Evolutionary conservation across 2,888 invertebrate genomes (phyloP).

Genomic region (Uloborus plumipes): DNA sequence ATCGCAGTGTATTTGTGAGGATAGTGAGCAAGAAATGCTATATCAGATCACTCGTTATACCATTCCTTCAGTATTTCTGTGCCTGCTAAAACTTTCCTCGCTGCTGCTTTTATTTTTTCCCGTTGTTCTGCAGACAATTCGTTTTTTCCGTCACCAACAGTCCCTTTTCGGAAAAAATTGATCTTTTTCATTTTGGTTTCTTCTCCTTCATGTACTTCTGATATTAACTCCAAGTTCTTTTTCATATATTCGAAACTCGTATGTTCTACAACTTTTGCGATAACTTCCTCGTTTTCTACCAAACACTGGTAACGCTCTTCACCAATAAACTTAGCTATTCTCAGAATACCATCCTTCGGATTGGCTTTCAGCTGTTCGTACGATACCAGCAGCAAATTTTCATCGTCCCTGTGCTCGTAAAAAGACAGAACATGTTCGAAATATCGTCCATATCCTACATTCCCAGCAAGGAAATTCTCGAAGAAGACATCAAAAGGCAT

Average conservation of each 20-base stretch:
- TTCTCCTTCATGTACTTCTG: neutral
- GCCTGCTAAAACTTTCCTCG: constrained; percentile 9
- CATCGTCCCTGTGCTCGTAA: constrained; percentile 4
- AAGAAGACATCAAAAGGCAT: constrained; percentile 12
- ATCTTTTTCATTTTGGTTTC: neutral
- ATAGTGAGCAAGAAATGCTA: neutral
- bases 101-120: neutral
- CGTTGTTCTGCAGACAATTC: neutral
- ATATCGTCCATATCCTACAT: constrained; percentile 29
- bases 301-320: constrained; percentile 20
- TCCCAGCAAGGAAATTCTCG: constrained; percentile 13
- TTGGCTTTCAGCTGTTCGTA: constrained; percentile 20
- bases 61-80: constrained; percentile 9
- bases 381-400: constrained; percentile 32
- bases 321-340: constrained; percentile 29
- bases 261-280: constrained; percentile 19
- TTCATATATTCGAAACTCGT: constrained; percentile 41
- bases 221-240: neutral
- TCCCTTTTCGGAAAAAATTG: constrained; percentile 33
- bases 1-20: too few relatives aligned
- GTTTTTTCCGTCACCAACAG: constrained; percentile 29
- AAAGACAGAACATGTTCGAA: constrained; percentile 34
- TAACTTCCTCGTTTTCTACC: neutral
- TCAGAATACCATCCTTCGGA: constrained; percentile 19
- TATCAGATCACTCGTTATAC: neutral